These are phyloP conservation scores for Stenodera caucasica DNA, from an alignment of 2,888 invertebrate species.

Conservation along the genomic window DNA sequence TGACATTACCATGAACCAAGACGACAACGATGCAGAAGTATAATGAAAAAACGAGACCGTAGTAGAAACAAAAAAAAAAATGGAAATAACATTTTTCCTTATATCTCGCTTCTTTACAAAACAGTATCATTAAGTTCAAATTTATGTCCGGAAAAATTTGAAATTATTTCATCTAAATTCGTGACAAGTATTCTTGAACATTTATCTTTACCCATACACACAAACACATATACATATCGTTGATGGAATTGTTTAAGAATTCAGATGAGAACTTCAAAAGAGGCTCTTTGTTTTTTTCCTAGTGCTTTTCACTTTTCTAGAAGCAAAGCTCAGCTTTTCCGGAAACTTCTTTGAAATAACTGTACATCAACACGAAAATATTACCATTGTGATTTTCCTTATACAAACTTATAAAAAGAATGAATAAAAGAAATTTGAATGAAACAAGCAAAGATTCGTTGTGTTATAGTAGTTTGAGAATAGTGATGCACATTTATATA, in stretches of 20 bases:
- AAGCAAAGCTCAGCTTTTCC: not conserved
- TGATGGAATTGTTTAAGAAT: constrained; percentile 2
- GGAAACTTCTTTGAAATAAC: not conserved
- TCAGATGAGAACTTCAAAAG: not conserved
- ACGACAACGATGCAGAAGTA: not conserved
- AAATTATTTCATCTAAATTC: not conserved
- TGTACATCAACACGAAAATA: not conserved
- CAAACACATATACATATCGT: not conserved
- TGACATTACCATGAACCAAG: not conserved
- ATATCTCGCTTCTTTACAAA: not conserved
- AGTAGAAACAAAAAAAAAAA: not conserved
- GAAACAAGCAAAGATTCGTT: constrained; percentile 1
- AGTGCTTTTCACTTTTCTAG: too few species aligned
- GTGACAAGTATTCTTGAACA: constrained; percentile 4
- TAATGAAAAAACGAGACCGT: not conserved
- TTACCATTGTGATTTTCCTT: not conserved
- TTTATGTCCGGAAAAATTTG: not conserved
- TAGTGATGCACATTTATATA: not conserved
- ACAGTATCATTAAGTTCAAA: not conserved
- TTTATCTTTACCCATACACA: constrained; percentile 3
- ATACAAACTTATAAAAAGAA: not conserved
- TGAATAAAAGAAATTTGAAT: constrained; percentile 1
- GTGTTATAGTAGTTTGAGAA: not conserved
- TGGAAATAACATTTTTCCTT: not conserved
- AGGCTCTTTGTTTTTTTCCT: not conserved